These are phyloP conservation scores for Agrotis segetum DNA, from an alignment of 2,888 invertebrate genomes.

Conservation along the genomic window DNA sequence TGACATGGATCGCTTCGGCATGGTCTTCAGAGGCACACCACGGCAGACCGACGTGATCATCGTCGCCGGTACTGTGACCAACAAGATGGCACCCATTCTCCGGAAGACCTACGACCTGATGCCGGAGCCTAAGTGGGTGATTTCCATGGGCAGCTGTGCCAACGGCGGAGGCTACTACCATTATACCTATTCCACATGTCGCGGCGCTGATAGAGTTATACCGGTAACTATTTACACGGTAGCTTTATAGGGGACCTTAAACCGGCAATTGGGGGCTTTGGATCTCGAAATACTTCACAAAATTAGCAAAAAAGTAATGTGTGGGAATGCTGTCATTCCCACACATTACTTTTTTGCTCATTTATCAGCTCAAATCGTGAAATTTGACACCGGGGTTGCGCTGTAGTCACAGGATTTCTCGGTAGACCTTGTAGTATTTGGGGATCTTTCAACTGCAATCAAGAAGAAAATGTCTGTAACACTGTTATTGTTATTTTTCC, in stretches of 20 bases:
- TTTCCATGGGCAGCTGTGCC: constrained; percentile 99
- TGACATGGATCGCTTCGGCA: constrained; percentile 99
- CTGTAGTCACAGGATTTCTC: too few species aligned
- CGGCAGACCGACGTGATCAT: constrained; percentile 99
- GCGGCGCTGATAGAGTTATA: constrained; percentile 84
- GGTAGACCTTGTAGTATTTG: too few species aligned
- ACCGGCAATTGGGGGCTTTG: too few species aligned
- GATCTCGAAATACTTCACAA: too few species aligned
- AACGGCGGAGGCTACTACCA: constrained; percentile 99
- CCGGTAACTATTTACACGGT: constrained; percentile 71
- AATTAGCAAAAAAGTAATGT: too few species aligned
- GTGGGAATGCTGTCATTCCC: too few species aligned
- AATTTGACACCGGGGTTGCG: too few species aligned
- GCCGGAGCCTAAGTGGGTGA: constrained; percentile 99
- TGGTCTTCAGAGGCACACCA: constrained; percentile 99
- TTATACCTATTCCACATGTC: constrained; percentile 99
- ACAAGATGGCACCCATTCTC: constrained; percentile 99
- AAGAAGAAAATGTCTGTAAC: too few species aligned
- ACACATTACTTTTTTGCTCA: too few species aligned
- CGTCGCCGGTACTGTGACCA: constrained; percentile 99
- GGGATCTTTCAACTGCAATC: too few species aligned
- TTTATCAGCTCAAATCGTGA: too few species aligned
- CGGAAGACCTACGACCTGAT: constrained; percentile 99
- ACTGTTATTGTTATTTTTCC: too few species aligned
- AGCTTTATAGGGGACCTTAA: neutral